A percentile compares a stretch with the other conserved stretches of the same genome.
These are phyloP conservation scores for Sussaba pulchella DNA, from an alignment of 2,888 invertebrate species.

Conservation along the genomic window DNA sequence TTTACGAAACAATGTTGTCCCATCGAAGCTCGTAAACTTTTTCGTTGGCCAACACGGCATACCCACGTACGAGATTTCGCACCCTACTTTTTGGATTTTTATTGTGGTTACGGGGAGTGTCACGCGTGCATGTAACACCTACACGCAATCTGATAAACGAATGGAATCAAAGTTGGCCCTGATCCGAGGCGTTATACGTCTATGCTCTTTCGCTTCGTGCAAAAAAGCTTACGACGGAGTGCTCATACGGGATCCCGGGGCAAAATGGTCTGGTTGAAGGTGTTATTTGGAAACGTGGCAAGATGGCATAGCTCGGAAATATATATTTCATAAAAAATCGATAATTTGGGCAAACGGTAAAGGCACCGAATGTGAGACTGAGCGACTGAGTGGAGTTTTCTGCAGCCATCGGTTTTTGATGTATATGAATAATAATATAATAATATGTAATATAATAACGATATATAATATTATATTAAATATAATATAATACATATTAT, in stretches of 20 bases:
- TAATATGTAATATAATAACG: too few species aligned
- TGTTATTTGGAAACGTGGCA: too few species aligned
- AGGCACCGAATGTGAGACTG: too few species aligned
- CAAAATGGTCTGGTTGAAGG: too few species aligned
- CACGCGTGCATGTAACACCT: constrained; percentile 67
- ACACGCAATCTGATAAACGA: constrained; percentile 69
- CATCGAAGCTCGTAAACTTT: constrained; percentile 15
- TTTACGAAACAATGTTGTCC: constrained; percentile 1
- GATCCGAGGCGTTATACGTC: constrained; percentile 51
- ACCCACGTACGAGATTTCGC: constrained; percentile 59
- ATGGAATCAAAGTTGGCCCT: constrained; percentile 66
- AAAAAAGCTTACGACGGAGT: constrained; percentile 36
- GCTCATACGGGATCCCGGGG: constrained; percentile 18
- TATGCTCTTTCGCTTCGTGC: constrained; percentile 39
- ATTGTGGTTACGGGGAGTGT: constrained; percentile 29
- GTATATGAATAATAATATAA: too few species aligned
- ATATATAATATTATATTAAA: too few species aligned
- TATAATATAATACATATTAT: too few species aligned
- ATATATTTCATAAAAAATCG: too few species aligned
- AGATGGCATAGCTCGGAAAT: too few species aligned
- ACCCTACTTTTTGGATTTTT: constrained; percentile 42
- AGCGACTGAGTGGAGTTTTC: too few species aligned
- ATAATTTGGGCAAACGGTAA: too few species aligned
- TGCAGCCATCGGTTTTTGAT: too few species aligned
- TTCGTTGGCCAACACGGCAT: constrained; percentile 44